phyloP scores from a whole-genome alignment of 2,113 vertebrate genomes.

The Casuarius casuarius region DNA sequence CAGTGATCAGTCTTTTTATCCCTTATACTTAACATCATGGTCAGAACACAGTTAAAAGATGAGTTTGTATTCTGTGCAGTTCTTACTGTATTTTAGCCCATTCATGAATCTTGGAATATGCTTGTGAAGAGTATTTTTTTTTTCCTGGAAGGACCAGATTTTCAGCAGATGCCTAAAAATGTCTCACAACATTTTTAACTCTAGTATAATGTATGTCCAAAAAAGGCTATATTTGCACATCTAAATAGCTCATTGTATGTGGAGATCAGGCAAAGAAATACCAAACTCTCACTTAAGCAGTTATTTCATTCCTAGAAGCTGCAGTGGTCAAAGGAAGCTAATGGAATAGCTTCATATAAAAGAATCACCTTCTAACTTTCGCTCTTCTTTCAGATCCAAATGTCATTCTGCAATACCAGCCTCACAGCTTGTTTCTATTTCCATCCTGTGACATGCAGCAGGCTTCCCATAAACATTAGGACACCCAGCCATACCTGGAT shows the following conservation, averaged over 20 bases:
- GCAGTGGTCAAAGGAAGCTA: not conserved
- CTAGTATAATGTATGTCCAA: not conserved
- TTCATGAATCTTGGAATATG: not conserved
- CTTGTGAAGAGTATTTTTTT: not conserved
- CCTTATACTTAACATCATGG: not conserved
- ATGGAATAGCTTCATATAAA: not conserved
- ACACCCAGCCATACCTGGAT: slow-evolving; percentile 2
- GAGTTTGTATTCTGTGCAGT: not conserved
- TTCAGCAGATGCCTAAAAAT: not conserved
- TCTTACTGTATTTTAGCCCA: not conserved
- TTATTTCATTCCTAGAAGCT: not conserved
- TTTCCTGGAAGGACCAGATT: not conserved
- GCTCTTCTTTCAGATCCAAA: not conserved
- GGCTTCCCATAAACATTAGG: slow-evolving; percentile 13
- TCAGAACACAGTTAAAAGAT: not conserved
- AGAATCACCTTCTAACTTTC: not conserved
- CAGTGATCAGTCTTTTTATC: not conserved
- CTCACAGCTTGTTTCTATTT: not conserved
- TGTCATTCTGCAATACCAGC: not conserved
- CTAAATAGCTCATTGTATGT: not conserved
- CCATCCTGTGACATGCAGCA: slow-evolving; percentile 29
- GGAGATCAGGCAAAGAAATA: not conserved
- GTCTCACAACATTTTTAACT: not conserved
- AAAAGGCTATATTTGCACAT: not conserved
- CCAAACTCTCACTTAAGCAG: not conserved